Evolutionary conservation across 2,797 vertebrate genomes (phyloP), one percentile per base, ranked within the genome.

Genomic region (Tympanoctomys barrerae): DNA sequence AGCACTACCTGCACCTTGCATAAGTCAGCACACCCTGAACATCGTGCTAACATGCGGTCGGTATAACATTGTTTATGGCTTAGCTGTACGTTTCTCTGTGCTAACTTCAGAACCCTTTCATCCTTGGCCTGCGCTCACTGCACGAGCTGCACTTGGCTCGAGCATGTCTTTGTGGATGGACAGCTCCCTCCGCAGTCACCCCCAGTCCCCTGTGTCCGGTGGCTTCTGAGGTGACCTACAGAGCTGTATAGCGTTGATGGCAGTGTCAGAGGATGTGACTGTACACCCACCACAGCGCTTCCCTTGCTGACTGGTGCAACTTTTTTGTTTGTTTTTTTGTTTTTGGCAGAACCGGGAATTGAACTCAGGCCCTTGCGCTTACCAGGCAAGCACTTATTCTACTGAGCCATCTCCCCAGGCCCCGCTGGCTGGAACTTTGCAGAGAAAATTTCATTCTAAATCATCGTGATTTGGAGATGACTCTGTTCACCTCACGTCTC

Each of bases 221-320:
- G n/a, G 26, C 52, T 36, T 21, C 71, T 33, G 5, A 0, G 2
- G 28, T 11, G 22, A 6, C 36, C 13, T 1, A 0, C 13, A 26
- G 4, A 80, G 39, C n/a, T 90, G 21, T 24, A 5, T 7, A 39
- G 71, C 28, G 46, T 10, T 57, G 46, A 31, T 3, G 33, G 19
- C 54, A 84, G 28, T 12, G 5, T 26, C 28, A 3, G 14, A 86
- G 26, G 70, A 18, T 36, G 24, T 9, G 70, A 28, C 31, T 28
- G 7, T 19, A 33, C 2, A 16, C 79, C 79, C n/a, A n/a, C 83
- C 89, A 57, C 39, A 54, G 42, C 0, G 2, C 52, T 88, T 62
- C 33, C 39, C 4, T 87, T 22, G n/a, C 3, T 36, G 85, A 26
- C 11, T 70, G 46, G 22, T 42, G 42, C 42, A 42, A 42, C 42